These are phyloP conservation scores for Cottoperca gobio DNA, from an alignment of 2,797 vertebrate species.

Conservation along the genomic window DNA sequence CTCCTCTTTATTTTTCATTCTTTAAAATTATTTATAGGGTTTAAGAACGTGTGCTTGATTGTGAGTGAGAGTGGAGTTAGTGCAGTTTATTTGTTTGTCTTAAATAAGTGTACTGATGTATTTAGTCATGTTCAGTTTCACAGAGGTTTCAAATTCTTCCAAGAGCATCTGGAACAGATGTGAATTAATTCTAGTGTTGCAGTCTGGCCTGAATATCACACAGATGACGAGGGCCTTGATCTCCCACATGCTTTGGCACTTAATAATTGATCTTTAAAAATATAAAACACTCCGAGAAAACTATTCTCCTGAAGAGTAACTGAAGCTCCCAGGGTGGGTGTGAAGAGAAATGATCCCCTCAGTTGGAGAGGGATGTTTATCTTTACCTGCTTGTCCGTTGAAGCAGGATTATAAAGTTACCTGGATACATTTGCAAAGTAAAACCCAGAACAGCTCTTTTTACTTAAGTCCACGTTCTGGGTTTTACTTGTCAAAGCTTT, in stretches of 20 bases:
- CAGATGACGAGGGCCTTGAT: neutral
- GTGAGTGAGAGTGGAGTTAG: conserved; percentile 12
- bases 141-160: conserved; percentile 42
- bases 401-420: neutral
- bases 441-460: conserved; percentile 5
- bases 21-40: conserved; percentile 68
- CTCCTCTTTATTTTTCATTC: conserved; percentile 39
- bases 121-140: conserved; percentile 11
- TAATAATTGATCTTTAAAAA: conserved; percentile 16
- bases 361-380: neutral
- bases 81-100: conserved; percentile 41
- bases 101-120: conserved; percentile 32
- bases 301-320: conserved; percentile 8
- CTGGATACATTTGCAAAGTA: conserved; percentile 18
- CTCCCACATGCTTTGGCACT: neutral
- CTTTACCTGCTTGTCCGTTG: neutral
- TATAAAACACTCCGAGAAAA: conserved; percentile 18
- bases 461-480: neutral
- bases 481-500: conserved; percentile 23
- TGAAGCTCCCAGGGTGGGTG: neutral
- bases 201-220: neutral
- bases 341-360: conserved; percentile 1
- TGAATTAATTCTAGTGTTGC: conserved; percentile 9
- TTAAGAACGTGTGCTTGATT: conserved; percentile 35
- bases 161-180: conserved; percentile 22